These are phyloP conservation scores for Spodoptera litura DNA, from an alignment of 1,140 invertebrate species.

Conservation along the genomic window DNA sequence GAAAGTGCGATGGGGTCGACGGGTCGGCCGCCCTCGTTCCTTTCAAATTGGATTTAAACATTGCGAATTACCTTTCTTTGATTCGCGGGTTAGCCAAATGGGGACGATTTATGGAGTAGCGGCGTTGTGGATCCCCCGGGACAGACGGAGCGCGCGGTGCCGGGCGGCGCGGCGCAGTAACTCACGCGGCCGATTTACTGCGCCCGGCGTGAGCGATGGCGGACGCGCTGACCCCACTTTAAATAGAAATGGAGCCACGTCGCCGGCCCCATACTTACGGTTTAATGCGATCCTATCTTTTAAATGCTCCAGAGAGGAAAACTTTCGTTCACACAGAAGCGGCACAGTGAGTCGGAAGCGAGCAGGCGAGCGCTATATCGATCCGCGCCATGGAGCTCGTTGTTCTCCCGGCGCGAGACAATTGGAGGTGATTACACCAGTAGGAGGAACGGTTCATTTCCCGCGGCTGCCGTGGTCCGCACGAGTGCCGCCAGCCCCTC, in stretches of 20 bases:
- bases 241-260: constrained; percentile 55
- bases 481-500: constrained; percentile 1
- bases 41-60: constrained; percentile 73
- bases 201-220: constrained; percentile 50
- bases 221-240: constrained; percentile 51
- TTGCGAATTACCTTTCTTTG: constrained; percentile 78
- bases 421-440: neutral
- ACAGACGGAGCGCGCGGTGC: constrained; percentile 34
- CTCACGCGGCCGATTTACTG: constrained; percentile 66
- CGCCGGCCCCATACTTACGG: constrained; percentile 50
- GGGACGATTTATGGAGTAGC: constrained; percentile 74
- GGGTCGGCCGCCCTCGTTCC: constrained; percentile 50
- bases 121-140: constrained; percentile 56
- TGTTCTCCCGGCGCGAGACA: neutral
- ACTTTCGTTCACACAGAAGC: constrained; percentile 9
- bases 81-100: constrained; percentile 77
- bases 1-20: constrained; percentile 40
- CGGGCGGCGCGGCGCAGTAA: constrained; percentile 53
- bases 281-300: constrained; percentile 77
- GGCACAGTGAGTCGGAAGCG: neutral
- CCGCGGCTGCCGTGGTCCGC: neutral
- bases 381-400: neutral
- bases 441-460: constrained; percentile 22
- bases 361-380: neutral
- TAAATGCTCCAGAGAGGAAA: constrained; percentile 47